Conservation (phyloP, 1,140 invertebrate species). For the Ditylenchus dipsaci region DNA sequence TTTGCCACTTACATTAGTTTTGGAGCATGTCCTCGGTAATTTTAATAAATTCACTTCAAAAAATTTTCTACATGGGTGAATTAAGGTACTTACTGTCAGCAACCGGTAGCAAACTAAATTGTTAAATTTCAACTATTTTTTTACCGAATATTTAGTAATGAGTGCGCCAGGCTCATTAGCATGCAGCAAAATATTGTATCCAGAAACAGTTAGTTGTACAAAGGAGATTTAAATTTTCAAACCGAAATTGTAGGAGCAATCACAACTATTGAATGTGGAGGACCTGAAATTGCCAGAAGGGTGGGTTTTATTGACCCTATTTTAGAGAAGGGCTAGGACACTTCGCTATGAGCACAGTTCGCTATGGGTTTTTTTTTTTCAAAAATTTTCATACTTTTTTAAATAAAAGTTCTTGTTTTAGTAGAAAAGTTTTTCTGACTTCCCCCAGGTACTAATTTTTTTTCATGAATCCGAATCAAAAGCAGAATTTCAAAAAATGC, state of each 20-base stretch:
- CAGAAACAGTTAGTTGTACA: slow-evolving; percentile 45
- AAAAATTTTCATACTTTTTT: too few species aligned
- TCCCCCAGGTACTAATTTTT: too few species aligned
- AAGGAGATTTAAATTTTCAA: slow-evolving; percentile 42
- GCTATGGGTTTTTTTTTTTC: too few species aligned
- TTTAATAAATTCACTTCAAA: background rate
- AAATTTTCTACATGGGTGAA: background rate
- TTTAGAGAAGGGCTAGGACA: too few species aligned
- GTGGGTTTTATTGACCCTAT: slow-evolving; percentile 39
- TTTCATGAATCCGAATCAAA: too few species aligned
- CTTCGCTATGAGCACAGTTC: too few species aligned
- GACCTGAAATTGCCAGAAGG: slow-evolving; percentile 50
- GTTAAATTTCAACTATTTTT: too few species aligned
- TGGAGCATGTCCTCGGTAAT: slow-evolving; percentile 71
- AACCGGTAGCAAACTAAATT: slow-evolving; percentile 7
- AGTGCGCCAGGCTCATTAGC: slow-evolving; percentile 53
- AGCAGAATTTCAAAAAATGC: too few species aligned
- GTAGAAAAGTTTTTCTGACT: too few species aligned
- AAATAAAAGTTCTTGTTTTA: too few species aligned
- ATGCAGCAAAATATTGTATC: slow-evolving; percentile 50
- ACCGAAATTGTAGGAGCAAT: slow-evolving; percentile 63
- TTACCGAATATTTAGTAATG: slow-evolving; percentile 29
- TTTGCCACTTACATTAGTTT: slow-evolving; percentile 59
- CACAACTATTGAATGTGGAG: slow-evolving; percentile 63
- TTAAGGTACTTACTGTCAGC: slow-evolving; percentile 60